Conservation (phyloP, 2,113 vertebrate species). For the Pseudorectes ferrugineus region DNA sequence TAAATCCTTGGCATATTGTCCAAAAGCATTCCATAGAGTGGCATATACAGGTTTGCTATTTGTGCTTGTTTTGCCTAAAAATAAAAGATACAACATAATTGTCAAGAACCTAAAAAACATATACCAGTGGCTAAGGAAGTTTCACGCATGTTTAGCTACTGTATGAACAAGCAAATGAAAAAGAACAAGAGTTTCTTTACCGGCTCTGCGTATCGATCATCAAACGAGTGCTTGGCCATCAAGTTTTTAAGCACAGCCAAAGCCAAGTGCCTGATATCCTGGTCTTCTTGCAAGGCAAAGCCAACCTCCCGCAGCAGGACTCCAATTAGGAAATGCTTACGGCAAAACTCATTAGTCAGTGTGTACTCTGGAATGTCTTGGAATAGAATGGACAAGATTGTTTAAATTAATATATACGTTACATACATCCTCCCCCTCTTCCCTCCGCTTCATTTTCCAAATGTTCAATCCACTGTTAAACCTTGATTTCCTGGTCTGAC, state of each 20-base stretch:
- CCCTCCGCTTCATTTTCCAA: fast-evolving
- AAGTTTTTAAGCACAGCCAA: slow-evolving; percentile 91
- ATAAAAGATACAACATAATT: neutral
- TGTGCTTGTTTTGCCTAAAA: slow-evolving; percentile 89
- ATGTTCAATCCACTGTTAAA: neutral
- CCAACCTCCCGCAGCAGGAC: slow-evolving; percentile 92
- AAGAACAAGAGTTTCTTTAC: slow-evolving; percentile 68
- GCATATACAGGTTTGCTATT: slow-evolving; percentile 94
- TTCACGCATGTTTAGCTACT: neutral
- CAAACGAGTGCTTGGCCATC: slow-evolving; percentile 97
- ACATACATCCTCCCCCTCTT: fast-evolving
- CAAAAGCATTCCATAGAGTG: slow-evolving; percentile 94
- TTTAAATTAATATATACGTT: neutral
- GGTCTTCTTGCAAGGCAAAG: slow-evolving; percentile 94
- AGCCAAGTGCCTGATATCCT: slow-evolving; percentile 92
- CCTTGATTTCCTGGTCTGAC: neutral
- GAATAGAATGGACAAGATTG: neutral
- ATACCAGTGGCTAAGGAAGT: neutral
- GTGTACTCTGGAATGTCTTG: slow-evolving; percentile 93
- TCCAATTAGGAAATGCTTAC: slow-evolving; percentile 95
- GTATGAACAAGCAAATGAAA: neutral
- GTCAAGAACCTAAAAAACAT: neutral
- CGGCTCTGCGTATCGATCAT: slow-evolving; percentile 87
- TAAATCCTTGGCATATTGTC: slow-evolving; percentile 98
- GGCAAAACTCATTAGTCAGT: slow-evolving; percentile 94